Percentiles rank a stretch among this genome's conserved stretches.
phyloP scores from a whole-genome alignment of 2,797 vertebrate genomes.

The Aphelocoma californica region DNA sequence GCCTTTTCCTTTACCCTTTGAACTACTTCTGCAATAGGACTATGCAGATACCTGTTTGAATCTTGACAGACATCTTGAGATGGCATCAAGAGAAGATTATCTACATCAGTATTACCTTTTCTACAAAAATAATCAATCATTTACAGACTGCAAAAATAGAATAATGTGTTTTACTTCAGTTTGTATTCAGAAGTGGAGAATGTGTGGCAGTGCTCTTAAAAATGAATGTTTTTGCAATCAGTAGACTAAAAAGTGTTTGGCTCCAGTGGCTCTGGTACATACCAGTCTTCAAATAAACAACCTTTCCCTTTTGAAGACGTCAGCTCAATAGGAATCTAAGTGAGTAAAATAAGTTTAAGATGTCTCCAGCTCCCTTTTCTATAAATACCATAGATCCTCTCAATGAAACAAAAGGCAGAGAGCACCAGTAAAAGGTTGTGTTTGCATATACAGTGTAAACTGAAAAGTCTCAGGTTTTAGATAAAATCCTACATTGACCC shows the following conservation, averaged over 20 bases:
- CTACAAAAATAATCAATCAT: not conserved
- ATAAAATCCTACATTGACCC: conserved; percentile 66
- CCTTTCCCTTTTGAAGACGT: conserved; percentile 37
- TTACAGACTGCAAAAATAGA: not conserved
- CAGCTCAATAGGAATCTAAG: not conserved
- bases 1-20: not conserved
- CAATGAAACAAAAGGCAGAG: conserved; percentile 60
- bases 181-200: not conserved
- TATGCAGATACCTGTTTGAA: not conserved
- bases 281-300: conserved; percentile 45
- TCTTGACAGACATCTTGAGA: not conserved
- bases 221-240: not conserved
- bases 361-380: conserved; percentile 39
- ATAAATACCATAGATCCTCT: conserved; percentile 39
- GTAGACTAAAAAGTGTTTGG: not conserved
- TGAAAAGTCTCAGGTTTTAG: conserved; percentile 66
- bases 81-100: not conserved
- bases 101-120: not conserved
- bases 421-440: conserved; percentile 53
- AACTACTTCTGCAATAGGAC: not conserved
- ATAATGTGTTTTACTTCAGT: not conserved
- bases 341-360: conserved; percentile 33
- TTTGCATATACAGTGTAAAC: conserved; percentile 64
- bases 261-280: conserved; percentile 3
- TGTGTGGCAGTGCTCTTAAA: not conserved